Base-by-base conservation (phyloP, 2,113 vertebrate genomes). In the Tauraco erythrolophus region DNA sequence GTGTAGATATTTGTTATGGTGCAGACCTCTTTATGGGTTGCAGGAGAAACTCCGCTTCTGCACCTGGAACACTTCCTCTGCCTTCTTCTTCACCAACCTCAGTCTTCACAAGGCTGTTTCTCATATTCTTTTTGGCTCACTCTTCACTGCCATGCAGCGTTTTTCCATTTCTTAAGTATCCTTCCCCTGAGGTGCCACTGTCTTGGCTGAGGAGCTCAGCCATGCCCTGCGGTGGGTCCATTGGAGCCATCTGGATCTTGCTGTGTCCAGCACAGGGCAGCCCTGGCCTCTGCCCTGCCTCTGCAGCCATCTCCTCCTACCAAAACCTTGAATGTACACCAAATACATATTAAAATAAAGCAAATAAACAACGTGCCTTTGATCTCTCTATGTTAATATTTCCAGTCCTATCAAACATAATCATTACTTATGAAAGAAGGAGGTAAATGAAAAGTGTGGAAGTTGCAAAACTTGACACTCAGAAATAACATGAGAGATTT, bases 221-320 rank as follows among this genome's bases (percentile, higher is more conserved):
- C 0, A 0, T n/a, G 24, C 6, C 71, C 19, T 48, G 8, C 0
- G 0, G 13, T 25, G 46, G 8, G 10, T 15, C 1, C 0, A 14
- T 3, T 30, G n/a, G 22, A 35, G 8, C 21, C 0, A 0, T 2
- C 24, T 56, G 41, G 41, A 50, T 57, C 19, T 3, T 2, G 3
- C 25, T 50, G 16, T 43, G 58, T 48, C 10, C 0, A 0, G n/a
- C 50, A 31, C 1, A 0, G 19, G 10, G 19, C 50, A 71, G n/a
- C n/a, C 12, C 9, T 0, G 1, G 41, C 15, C 30, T 10, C 11
- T 35, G 41, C 12, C 41, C 17, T 0, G 0, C 6, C 18, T 23
- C 17, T 11, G 11, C 6, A 51, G 45, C 23, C 5, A 6, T 21
- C 5, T 43, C 2, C 37, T 66, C 24, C 30, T 61, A n/a, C 17